Base-by-base conservation (phyloP, 2,113 vertebrate species). In the Caloenas nicobarica region DNA sequence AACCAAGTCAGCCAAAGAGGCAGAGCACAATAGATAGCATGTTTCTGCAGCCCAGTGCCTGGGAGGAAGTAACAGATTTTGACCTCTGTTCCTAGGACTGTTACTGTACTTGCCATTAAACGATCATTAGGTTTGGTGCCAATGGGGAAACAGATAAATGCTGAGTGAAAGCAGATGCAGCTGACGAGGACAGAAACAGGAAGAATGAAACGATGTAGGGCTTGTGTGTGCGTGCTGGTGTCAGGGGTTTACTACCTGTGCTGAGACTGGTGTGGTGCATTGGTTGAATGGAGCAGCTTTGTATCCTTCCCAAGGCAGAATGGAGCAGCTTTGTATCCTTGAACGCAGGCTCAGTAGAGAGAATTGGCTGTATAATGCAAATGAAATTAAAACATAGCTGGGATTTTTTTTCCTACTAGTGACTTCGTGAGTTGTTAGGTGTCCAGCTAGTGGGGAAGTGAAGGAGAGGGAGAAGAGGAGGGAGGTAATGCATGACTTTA, bases 151-250 rank as follows among this genome's bases (percentile, higher is more conserved):
- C 79, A 91, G 76, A 78, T 93, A 96, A 95, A 68, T 25, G 44
- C 64, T 93, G 92, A 96, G 88, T 88, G 48, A 96, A 94, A 88
- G 56, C 92, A 96, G 91, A 86, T 56, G 26, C 68, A 57, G 54
- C 72, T 86, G 86, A 88, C 79, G 91, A 72, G 15, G 56, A 62
- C 28, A 95, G 58, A 79, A 94, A 79, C 21, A 93, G 76, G 91
- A 90, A 90, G 80, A 86, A 71, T 2, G 33, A 62, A 93, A 62
- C 29, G 34, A 23, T 7, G 7, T 23, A 50, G 26, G 65, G 28
- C 4, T 10, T 4, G 0, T 16, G 8, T 24, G 10, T n/a, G 56
- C 0, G 1, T 34, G 74, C 3, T 6, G 4, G 25, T 34, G 17
- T 38, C 3, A 12, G 33, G 36, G 23, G 36, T 8, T 11, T 44